Base-by-base conservation (phyloP, 1,140 invertebrate genomes). In the Sinella curviseta region DNA sequence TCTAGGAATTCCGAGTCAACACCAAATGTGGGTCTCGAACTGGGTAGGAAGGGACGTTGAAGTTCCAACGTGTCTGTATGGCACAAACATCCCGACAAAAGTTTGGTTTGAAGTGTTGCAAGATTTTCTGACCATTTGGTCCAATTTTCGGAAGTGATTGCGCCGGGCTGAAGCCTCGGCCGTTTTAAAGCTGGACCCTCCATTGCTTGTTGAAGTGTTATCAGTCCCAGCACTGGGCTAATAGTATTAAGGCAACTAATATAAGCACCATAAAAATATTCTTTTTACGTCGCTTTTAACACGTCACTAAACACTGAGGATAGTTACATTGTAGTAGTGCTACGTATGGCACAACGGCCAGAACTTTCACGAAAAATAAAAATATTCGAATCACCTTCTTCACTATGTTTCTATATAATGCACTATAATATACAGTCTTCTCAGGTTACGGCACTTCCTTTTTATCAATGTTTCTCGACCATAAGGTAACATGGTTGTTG, bases 111-210 rank as follows among this genome's bases (percentile, higher is more conserved):
- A 17, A 84, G 65, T 8, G 60, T 54, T 30, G 78, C 75, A 4
- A 84, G 48, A 78, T 82, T 81, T 34, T 70, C 16, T 30, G 76
- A 80, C 81, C 81, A 84, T n/a, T 24, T 34, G 12, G 28, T 35
- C 81, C 81, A 82, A 34, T 81, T 65, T 30, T 79, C 79, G n/a
- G 28, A 24, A 4, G 28, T 48, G 2, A 36, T n/a, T 17, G 35
- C 30, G 39, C 35, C 39, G 2, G 77, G 26, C 33, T 81, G 70
- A 24, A 84, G 77, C 70, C 82, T 82, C 33, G 78, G 81, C 24
- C 81, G 33, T 55, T 84, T 84, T n/a, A 80, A 54, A 36, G 80
- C 81, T 33, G 83, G 83, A 36, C 82, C 83, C 81, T 82, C 82
- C 74, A 75, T 82, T 1, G n/a, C 24, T 60, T 3, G 24, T 60